Conservation (phyloP, 2,888 invertebrate species). For the Tholera decimalis region DNA sequence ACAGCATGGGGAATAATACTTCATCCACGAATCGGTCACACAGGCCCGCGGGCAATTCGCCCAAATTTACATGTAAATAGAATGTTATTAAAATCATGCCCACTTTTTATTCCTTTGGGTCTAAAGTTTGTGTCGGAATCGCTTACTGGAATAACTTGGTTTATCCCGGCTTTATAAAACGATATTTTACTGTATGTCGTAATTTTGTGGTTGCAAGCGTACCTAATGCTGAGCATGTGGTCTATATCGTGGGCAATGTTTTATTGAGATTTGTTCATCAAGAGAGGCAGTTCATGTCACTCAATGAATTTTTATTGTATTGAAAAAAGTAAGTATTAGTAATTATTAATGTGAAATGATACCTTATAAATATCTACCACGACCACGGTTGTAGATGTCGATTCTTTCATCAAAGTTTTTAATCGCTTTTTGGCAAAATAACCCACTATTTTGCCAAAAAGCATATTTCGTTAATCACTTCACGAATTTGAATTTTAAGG, state of each 20-base stretch:
- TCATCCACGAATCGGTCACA: constrained; percentile 19
- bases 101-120: constrained; percentile 24
- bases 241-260: background rate
- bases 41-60: constrained; percentile 49
- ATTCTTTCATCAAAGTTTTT: too few species aligned
- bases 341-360: too few species aligned
- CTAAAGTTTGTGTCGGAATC: constrained; percentile 11
- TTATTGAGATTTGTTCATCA: too few species aligned
- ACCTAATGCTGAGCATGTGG: background rate
- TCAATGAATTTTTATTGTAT: too few species aligned
- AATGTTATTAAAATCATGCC: constrained; percentile 45
- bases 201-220: background rate
- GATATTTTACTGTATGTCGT: background rate
- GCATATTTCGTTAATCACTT: too few species aligned
- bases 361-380: too few species aligned
- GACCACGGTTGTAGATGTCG: too few species aligned
- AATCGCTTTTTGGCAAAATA: too few species aligned
- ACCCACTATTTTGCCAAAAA: too few species aligned
- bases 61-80: constrained; percentile 52
- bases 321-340: too few species aligned
- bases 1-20: constrained; percentile 13
- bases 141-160: constrained; percentile 31
- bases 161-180: background rate
- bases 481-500: too few species aligned
- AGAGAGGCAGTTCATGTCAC: too few species aligned